A percentile compares a stretch with the other conserved stretches of the same genome.
phyloP scores from a whole-genome alignment of 2,888 invertebrate genomes.

The Andrena chrysosceles region DNA sequence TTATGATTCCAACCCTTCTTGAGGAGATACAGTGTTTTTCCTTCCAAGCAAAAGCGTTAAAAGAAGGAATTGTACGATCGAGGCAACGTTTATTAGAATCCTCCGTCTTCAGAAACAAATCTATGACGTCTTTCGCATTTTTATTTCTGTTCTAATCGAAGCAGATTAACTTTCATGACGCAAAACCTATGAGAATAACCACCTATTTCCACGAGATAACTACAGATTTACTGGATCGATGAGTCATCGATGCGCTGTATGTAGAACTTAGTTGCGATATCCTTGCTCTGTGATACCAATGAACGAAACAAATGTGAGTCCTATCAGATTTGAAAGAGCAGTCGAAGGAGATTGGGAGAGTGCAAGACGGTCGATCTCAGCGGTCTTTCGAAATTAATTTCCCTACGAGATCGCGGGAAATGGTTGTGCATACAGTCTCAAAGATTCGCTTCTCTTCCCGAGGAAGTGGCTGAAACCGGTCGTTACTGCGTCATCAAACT shows the following conservation, averaged over 20 bases:
- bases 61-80: not conserved
- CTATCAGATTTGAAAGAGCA: not conserved
- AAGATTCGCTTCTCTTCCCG: not conserved
- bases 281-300: not conserved
- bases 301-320: not conserved
- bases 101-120: not conserved
- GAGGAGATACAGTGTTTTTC: not conserved
- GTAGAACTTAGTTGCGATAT: not conserved
- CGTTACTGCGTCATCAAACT: slow-evolving; percentile 45
- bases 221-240: not conserved
- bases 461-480: slow-evolving; percentile 36
- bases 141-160: not conserved
- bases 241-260: not conserved
- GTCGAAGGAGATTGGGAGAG: not conserved
- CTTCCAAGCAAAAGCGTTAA: not conserved
- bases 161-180: not conserved
- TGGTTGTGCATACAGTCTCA: not conserved
- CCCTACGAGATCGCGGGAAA: not conserved
- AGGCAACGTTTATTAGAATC: not conserved
- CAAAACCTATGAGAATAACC: not conserved
- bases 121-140: slow-evolving; percentile 5
- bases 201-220: not conserved
- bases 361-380: not conserved
- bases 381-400: not conserved
- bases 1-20: not conserved